Evolutionary conservation across 1,140 invertebrate genomes (phyloP).

Genomic region (Pseudomyrmex dendroicus): DNA sequence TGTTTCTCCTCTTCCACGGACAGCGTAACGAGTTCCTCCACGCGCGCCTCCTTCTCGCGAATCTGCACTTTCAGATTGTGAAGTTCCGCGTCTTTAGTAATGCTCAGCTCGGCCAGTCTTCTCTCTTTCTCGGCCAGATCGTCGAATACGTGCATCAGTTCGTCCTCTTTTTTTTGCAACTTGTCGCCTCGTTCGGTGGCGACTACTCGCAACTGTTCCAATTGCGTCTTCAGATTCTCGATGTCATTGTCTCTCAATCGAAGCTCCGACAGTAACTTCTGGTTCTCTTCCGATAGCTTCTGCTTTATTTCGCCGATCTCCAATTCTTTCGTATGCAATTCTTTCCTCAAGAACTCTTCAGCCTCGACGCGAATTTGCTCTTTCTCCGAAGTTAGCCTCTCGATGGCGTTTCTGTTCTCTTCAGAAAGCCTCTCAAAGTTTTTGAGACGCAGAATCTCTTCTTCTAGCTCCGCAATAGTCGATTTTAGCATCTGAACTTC

Average conservation of each 20-base stretch:
- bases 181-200: conserved; percentile 55
- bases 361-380: conserved; percentile 69
- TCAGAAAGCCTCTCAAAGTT: conserved; percentile 67
- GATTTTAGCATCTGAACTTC: conserved; percentile 71
- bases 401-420: conserved; percentile 70
- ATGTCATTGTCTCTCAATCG: conserved; percentile 70
- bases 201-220: conserved; percentile 58
- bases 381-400: conserved; percentile 74
- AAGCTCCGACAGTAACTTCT: conserved; percentile 64
- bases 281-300: conserved; percentile 67
- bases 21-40: conserved; percentile 85
- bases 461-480: conserved; percentile 65
- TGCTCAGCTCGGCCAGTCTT: conserved; percentile 75
- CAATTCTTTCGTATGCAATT: conserved; percentile 74
- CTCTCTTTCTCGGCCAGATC: conserved; percentile 76
- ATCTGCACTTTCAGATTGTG: conserved; percentile 78
- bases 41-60: conserved; percentile 74
- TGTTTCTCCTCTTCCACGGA: conserved; percentile 86
- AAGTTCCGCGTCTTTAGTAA: conserved; percentile 80
- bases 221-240: conserved; percentile 71
- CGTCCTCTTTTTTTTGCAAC: conserved; percentile 62
- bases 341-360: conserved; percentile 65
- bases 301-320: conserved; percentile 72
- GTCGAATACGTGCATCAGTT: conserved; percentile 46
- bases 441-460: conserved; percentile 63